Conservation (phyloP, 2,888 invertebrate genomes). For the Taphrorychus bicolor region DNA sequence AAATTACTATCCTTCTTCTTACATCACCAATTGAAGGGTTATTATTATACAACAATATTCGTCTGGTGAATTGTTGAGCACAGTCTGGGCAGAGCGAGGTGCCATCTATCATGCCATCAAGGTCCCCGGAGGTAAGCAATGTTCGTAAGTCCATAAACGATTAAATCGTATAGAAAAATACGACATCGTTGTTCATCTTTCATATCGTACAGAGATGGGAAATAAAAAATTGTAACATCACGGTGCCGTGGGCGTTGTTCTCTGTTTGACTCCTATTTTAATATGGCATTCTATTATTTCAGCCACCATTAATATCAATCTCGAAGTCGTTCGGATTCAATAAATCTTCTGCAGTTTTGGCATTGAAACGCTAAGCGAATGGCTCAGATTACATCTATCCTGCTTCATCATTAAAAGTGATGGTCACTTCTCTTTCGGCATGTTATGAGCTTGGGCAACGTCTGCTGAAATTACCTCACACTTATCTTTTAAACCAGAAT, state of each 20-base stretch:
- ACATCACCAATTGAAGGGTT: too few species aligned
- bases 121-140: too few species aligned
- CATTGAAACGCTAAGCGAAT: conserved; percentile 23
- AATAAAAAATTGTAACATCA: conserved; percentile 37
- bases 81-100: too few species aligned
- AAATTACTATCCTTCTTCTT: too few species aligned
- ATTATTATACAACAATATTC: too few species aligned
- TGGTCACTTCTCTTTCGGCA: neutral
- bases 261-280: conserved; percentile 42
- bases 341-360: conserved; percentile 44
- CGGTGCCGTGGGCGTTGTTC: conserved; percentile 39
- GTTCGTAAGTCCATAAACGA: neutral
- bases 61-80: too few species aligned
- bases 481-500: neutral
- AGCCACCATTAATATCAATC: conserved; percentile 42
- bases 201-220: conserved; percentile 29
- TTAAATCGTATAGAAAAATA: conserved; percentile 20
- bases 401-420: neutral
- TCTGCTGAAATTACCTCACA: neutral
- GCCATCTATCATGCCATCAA: too few species aligned
- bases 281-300: conserved; percentile 43
- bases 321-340: conserved; percentile 43
- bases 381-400: neutral
- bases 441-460: neutral
- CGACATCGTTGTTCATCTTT: conserved; percentile 29